Evolutionary conservation across 2,888 invertebrate species (phyloP).

Genomic region (Drosophila mimica): DNA sequence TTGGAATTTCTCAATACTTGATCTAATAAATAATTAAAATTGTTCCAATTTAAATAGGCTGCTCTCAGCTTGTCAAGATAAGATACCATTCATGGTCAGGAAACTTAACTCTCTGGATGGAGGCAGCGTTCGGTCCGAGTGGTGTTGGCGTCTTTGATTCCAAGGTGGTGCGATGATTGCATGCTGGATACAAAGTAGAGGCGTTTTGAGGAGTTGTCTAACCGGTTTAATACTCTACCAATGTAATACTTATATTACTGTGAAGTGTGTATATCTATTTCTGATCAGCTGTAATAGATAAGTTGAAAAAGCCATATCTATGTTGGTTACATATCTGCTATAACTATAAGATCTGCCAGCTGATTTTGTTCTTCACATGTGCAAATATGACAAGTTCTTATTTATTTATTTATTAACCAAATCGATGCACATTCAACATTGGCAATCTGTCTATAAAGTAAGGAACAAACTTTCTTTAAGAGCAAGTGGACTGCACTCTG

Average conservation of each 20-base stretch:
- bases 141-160: slow-evolving; percentile 55
- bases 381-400: not conserved
- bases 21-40: slow-evolving; percentile 68
- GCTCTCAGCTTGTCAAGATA: slow-evolving; percentile 53
- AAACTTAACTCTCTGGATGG: slow-evolving; percentile 38
- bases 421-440: not conserved
- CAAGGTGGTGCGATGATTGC: slow-evolving; percentile 53
- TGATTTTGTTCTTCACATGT: not conserved
- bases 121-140: slow-evolving; percentile 17
- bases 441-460: not conserved
- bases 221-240: slow-evolving; percentile 49
- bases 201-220: slow-evolving; percentile 40
- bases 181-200: slow-evolving; percentile 28
- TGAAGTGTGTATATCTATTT: not conserved
- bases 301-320: not conserved
- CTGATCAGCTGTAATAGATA: not conserved
- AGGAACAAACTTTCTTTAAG: not conserved
- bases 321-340: not conserved
- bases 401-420: not conserved
- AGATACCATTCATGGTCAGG: slow-evolving; percentile 72
- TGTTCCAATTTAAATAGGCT: slow-evolving; percentile 42
- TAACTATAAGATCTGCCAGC: not conserved
- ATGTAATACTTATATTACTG: not conserved
- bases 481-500: not conserved
- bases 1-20: slow-evolving; percentile 58